Conservation (phyloP, 2,113 vertebrate genomes). For the Zosterops pallidus region DNA sequence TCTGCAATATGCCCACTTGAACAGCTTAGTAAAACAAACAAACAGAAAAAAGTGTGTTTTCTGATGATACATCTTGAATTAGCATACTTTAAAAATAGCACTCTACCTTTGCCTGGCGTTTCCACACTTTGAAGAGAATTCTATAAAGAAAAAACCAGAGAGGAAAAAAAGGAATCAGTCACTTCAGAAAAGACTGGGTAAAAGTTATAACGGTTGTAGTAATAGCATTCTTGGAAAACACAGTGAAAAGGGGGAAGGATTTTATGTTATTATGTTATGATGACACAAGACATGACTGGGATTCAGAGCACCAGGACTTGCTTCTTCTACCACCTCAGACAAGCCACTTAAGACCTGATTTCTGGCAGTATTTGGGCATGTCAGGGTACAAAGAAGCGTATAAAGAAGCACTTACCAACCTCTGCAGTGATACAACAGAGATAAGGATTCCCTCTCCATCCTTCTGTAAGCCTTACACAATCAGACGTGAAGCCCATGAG, state of each 20-base stretch:
- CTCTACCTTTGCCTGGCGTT: slow-evolving; percentile 24
- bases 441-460: not conserved
- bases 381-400: not conserved
- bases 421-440: not conserved
- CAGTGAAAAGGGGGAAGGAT: not conserved
- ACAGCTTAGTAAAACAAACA: not conserved
- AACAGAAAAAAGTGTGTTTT: not conserved
- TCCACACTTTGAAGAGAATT: not conserved
- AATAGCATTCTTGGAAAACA: not conserved
- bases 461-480: not conserved
- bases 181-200: not conserved
- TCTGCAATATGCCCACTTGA: not conserved
- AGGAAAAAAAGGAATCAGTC: not conserved
- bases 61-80: not conserved
- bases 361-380: not conserved
- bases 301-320: not conserved
- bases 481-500: not conserved
- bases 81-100: not conserved
- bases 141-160: not conserved
- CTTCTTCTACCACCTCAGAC: not conserved
- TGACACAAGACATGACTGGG: not conserved
- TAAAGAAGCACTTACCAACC: not conserved
- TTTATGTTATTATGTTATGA: not conserved
- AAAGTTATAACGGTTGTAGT: not conserved
- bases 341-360: not conserved